These are phyloP conservation scores for Melanotaenia parkinsoni DNA, from an alignment of 2,797 vertebrate genomes.

Conservation along the genomic window DNA sequence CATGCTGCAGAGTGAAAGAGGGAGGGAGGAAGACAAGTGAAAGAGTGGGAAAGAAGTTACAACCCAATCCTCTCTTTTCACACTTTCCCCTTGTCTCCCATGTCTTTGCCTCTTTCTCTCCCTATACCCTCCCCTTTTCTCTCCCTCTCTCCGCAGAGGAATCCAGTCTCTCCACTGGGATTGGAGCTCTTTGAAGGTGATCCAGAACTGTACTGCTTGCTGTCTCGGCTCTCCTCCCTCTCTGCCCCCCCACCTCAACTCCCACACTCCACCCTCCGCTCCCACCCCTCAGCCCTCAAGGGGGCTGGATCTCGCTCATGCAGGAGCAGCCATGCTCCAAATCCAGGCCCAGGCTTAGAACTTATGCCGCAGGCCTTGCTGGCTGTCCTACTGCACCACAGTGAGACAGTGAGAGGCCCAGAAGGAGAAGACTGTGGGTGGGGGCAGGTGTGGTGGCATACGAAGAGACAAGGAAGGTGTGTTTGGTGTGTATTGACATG, in stretches of 20 bases:
- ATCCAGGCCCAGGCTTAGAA: constrained; percentile 72
- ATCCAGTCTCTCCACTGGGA: constrained; percentile 78
- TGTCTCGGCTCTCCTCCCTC: constrained; percentile 63
- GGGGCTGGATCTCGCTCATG: constrained; percentile 76
- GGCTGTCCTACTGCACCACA: constrained; percentile 62
- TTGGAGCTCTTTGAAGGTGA: constrained; percentile 84
- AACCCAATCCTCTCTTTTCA: constrained; percentile 63
- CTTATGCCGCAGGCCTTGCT: constrained; percentile 69
- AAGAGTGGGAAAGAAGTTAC: constrained; percentile 59
- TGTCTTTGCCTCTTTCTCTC: constrained; percentile 54
- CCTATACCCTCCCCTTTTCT: constrained; percentile 53
- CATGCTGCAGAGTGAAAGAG: constrained; percentile 62
- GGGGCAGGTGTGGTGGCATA: constrained; percentile 11
- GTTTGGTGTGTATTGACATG: constrained; percentile 49
- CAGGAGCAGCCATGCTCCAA: constrained; percentile 70
- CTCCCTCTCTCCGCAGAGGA: constrained; percentile 73
- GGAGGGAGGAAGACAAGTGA: constrained; percentile 43
- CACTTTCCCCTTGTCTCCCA: constrained; percentile 62
- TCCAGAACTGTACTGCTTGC: constrained; percentile 78
- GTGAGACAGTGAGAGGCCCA: constrained; percentile 58
- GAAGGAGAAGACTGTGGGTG: constrained; percentile 28
- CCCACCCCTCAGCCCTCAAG: constrained; percentile 66
- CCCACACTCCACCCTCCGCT: constrained; percentile 41
- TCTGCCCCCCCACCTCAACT: constrained; percentile 31
- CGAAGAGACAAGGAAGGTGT: constrained; percentile 30